These are phyloP conservation scores for Stenotaenia linearis DNA, from an alignment of 2,888 invertebrate genomes.

Conservation along the genomic window DNA sequence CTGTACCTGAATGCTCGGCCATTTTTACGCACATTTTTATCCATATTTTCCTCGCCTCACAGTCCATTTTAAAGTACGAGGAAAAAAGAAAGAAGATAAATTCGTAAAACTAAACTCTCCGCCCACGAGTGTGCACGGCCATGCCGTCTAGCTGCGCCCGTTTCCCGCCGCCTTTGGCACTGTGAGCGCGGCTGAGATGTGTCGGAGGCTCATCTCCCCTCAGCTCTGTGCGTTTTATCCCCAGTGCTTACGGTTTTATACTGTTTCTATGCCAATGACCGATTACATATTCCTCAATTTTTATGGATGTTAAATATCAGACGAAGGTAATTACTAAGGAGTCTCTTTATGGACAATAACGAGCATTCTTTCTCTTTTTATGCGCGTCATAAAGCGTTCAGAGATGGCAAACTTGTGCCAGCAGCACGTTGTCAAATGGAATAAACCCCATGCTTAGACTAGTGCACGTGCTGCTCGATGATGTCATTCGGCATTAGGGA, in stretches of 20 bases:
- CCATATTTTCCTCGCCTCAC: background rate
- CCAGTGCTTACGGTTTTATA: slow-evolving; percentile 8
- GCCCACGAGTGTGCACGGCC: background rate
- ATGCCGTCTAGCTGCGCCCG: background rate
- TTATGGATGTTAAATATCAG: slow-evolving; percentile 33
- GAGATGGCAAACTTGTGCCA: slow-evolving; percentile 1
- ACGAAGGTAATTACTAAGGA: slow-evolving; percentile 30
- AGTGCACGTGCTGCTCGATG: slow-evolving; percentile 9
- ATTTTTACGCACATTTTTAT: background rate
- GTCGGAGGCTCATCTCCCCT: background rate
- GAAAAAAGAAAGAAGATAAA: background rate
- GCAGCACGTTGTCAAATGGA: slow-evolving; percentile 26
- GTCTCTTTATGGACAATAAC: slow-evolving; percentile 32
- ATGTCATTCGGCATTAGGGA: background rate
- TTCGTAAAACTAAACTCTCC: background rate
- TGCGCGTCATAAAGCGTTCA: slow-evolving; percentile 27
- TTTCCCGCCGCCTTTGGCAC: background rate
- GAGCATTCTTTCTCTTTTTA: slow-evolving; percentile 32
- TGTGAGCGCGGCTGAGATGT: no score
- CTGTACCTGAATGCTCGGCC: background rate
- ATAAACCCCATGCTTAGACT: slow-evolving; percentile 4
- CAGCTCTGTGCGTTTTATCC: slow-evolving; percentile 13
- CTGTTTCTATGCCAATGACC: slow-evolving; percentile 28
- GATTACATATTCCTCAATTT: slow-evolving; percentile 32
- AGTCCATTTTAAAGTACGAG: background rate